Base-by-base conservation (phyloP, 2,888 invertebrate genomes). In the Ametastegia equiseti region DNA sequence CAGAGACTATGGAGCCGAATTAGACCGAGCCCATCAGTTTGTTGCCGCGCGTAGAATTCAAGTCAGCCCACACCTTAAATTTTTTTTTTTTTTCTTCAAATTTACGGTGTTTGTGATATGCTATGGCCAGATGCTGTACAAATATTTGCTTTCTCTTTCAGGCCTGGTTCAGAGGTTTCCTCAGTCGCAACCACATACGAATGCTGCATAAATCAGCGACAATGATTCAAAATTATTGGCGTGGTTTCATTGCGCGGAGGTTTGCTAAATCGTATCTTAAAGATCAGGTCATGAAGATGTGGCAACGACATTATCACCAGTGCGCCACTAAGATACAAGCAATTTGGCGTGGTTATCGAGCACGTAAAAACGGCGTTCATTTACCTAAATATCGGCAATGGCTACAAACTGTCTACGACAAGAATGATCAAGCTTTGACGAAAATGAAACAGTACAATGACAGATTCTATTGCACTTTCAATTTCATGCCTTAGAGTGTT, bases 161-260 rank as follows among this genome's bases (percentile, higher is more conserved):
- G 89, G 87, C 88, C 7, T 89, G 89, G 88, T 85, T 87, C 80
- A 89, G 89, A 7, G 89, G 89, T 7, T 84, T 87, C 4, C 36
- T 84, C 11, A 88, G 87, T 39, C 84, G 89, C 39, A 86, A 86
- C 63, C 87, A 89, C 77, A 39, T 88, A 9, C 84, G 86, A 36
- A 83, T 75, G 77, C 84, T 90, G 23, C 85, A 88, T 54, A n/a
- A 77, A 69, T 84, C 80, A 63, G 87, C 88, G 1, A 84, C 80
- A 30, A 82, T 83, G 23, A 86, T 90, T 65, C 89, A 89, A 50
- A 85, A 85, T 3, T 81, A 86, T 78, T 90, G 90, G 90, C 87
- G 89, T 2, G 88, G 88, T 42, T 85, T 86, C 71, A 73, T 50
- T 1, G 82, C 63, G 9, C 86, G 86, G 81, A 83, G 80, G n/a